Base-by-base conservation (phyloP, 2,888 invertebrate species). In the Philaethria dido region DNA sequence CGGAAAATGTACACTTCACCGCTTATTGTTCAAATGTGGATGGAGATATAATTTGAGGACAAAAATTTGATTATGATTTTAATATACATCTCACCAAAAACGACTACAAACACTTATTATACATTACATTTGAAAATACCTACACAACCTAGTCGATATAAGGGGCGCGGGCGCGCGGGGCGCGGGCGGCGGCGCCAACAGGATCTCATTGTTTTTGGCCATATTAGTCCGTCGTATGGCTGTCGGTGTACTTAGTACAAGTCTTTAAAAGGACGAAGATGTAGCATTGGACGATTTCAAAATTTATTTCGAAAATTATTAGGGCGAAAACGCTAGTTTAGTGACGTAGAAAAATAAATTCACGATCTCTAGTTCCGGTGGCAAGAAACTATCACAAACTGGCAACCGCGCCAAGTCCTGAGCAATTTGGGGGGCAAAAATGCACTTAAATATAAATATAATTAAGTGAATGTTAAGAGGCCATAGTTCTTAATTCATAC, bases 181-280 rank as follows among this genome's bases (percentile, higher is more conserved):
- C 9, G 62, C 81, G 74, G 77, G 77, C 79, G 74, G 81, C 79
- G 81, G 80, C 81, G 75, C 75, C 75, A 70, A 72, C 57, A 64
- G 76, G 69, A 76, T 72, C 76, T 78, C 77, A 77, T 73, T 76
- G 57, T 69, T 67, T 77, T 73, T 74, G 77, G 80, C 78, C 71
- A 69, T 76, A 73, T 77, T 75, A 77, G 77, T 81, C 80, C 82
- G 82, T 85, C 84, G 78, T 77, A 80, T 79, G 82, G 81, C 80
- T 75, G 78, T 76, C 77, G 74, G 75, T 84, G 88, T 87, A 90
- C 91, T 90, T 87, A 85, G 89, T 91, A 92, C 92, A 79, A 92
- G 92, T 92, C 92, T 92, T 92, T 86, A 81, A 73, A 81, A 89
- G 92, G 92, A 92, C 92, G 92, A 92, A 92, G 90, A 89, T 90